A percentile compares a stretch with the other conserved stretches of the same genome.
These are phyloP conservation scores for Acleris holmiana DNA, from an alignment of 2,888 invertebrate genomes.

Conservation along the genomic window DNA sequence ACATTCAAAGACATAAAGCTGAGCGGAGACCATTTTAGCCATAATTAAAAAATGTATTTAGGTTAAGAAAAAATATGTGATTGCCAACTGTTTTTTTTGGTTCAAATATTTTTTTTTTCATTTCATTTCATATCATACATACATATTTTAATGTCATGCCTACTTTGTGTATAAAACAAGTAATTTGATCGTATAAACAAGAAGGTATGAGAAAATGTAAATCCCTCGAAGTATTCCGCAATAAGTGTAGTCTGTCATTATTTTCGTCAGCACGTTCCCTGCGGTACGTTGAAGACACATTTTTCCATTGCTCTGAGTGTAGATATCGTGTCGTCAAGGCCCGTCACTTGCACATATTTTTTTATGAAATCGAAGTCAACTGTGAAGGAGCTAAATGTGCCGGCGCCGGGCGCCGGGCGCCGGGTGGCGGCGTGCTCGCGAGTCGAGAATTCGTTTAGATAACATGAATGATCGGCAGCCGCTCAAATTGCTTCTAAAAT, in stretches of 20 bases:
- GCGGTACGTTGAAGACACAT: slow-evolving; percentile 14
- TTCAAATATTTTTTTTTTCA: too few relatives aligned
- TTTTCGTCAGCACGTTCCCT: slow-evolving; percentile 15
- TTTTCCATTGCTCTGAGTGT: slow-evolving; percentile 20
- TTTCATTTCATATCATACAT: too few relatives aligned
- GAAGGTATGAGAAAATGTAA: neutral
- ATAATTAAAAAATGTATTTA: too few relatives aligned
- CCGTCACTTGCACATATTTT: slow-evolving; percentile 36
- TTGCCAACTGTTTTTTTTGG: too few relatives aligned
- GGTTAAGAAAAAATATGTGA: too few relatives aligned
- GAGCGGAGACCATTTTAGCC: too few relatives aligned
- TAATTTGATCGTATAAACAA: too few relatives aligned
- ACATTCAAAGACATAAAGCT: too few relatives aligned
- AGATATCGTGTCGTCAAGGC: slow-evolving; percentile 30
- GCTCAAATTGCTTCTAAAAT: slow-evolving; percentile 43
- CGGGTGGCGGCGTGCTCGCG: slow-evolving; percentile 11
- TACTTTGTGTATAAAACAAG: too few relatives aligned
- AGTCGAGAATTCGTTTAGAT: slow-evolving; percentile 44
- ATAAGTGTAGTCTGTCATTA: slow-evolving; percentile 16
- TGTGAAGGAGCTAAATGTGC: slow-evolving; percentile 2
- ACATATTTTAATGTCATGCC: too few relatives aligned
- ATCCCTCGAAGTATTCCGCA: slow-evolving; percentile 6
- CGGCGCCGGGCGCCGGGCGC: neutral
- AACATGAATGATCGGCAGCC: slow-evolving; percentile 45
- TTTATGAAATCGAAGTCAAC: slow-evolving; percentile 33